Evolutionary conservation across 1,140 invertebrate genomes (phyloP).

Genomic region (Drosophila sturtevanti): DNA sequence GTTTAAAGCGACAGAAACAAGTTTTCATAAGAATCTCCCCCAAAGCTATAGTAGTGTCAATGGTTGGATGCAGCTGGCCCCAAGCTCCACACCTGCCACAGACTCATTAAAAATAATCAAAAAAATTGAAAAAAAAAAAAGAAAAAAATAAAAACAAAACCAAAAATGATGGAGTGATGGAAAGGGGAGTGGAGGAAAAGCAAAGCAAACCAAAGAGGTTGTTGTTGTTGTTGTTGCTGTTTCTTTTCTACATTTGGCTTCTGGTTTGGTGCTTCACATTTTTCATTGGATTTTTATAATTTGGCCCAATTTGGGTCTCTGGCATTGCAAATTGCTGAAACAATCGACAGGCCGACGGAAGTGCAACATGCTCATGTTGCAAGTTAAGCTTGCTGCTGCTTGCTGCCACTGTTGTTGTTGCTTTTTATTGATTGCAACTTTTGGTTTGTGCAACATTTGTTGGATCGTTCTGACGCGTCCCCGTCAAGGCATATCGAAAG

Average conservation of each 20-base stretch:
- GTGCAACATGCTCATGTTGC: conserved; percentile 77
- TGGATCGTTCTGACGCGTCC: conserved; percentile 78
- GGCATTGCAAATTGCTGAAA: conserved; percentile 76
- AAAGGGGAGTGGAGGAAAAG: not conserved
- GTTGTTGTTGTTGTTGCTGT: not conserved
- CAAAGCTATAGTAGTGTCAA: conserved; percentile 16
- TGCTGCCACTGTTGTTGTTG: conserved; percentile 16
- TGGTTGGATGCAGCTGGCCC: conserved; percentile 14
- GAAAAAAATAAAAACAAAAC: not conserved
- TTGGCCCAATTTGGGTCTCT: conserved; percentile 75
- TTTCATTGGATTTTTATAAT: conserved; percentile 57
- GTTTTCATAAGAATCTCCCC: conserved; percentile 25
- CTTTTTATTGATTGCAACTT: conserved; percentile 53
- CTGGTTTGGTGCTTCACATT: conserved; percentile 25
- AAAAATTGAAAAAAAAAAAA: not conserved
- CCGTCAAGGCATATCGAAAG: conserved; percentile 70
- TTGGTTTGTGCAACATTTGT: conserved; percentile 42
- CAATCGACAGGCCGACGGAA: conserved; percentile 75
- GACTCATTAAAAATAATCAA: conserved; percentile 15
- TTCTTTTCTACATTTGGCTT: not conserved
- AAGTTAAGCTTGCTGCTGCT: conserved; percentile 11
- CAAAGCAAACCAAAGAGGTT: conserved; percentile 2
- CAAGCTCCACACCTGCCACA: conserved; percentile 13
- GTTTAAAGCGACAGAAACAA: conserved; percentile 27
- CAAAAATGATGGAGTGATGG: too few species aligned